These are phyloP conservation scores for Limosa lapponica DNA, from an alignment of 2,797 vertebrate species.

Conservation along the genomic window DNA sequence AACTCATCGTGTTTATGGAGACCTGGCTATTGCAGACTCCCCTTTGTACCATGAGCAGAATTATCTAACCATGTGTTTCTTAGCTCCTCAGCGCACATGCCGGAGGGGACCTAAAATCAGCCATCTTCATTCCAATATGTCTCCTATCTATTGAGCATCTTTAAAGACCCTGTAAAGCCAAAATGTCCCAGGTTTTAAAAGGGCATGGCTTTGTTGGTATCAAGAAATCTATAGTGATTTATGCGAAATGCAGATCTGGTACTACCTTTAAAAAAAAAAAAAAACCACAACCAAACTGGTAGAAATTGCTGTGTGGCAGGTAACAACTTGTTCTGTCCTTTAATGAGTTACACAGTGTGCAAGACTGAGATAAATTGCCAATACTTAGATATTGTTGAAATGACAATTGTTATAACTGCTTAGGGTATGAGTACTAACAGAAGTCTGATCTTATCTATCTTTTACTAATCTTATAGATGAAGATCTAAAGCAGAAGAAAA, in stretches of 20 bases:
- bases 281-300: background rate
- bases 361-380: background rate
- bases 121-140: background rate
- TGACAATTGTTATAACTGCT: background rate
- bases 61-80: background rate
- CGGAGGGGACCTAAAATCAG: background rate
- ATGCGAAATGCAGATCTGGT: background rate
- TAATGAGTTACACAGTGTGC: background rate
- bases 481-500: background rate
- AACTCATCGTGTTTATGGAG: background rate
- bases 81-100: background rate
- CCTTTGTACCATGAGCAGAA: background rate
- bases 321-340: background rate
- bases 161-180: background rate
- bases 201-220: background rate
- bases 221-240: background rate
- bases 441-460: background rate
- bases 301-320: background rate
- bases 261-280: background rate
- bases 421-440: background rate
- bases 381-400: background rate
- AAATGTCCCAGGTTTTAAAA: background rate
- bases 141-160: background rate
- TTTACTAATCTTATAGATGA: background rate
- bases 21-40: background rate